Evolutionary conservation across 2,113 vertebrate genomes (phyloP), one percentile per base, ranked within the genome.

Genomic region (Phalacrocorax aristotelis): DNA sequence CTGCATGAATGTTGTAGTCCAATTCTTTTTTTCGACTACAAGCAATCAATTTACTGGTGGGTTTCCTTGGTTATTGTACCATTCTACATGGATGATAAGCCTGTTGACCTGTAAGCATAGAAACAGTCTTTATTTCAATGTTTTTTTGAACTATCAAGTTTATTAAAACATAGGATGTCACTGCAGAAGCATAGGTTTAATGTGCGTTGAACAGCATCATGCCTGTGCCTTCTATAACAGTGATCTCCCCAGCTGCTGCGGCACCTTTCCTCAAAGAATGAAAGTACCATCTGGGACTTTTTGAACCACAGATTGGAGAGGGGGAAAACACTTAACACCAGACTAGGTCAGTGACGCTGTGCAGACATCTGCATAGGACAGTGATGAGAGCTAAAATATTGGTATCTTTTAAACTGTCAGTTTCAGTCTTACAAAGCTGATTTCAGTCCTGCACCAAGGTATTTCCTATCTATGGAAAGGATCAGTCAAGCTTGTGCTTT

Each of bases 401-500:
- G 12, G 13, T 91, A 77, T 88, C 74, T 96, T 91, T 90, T 80
- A 49, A 97, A 90, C 93, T 75, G 84, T 61, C 36, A 62, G 83
- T 97, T 98, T 98, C 95, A 92, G 32, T 97, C 76, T 97, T 96
- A 97, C 75, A 84, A 65, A 94, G 81, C 80, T 0, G 0, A 48
- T 83, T 93, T 91, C 89, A 93, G 81, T 69, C 89, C 78, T 74
- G 74, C 42, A 66, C 58, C 1, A 13, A 80, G 91, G 95, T 95
- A 66, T 90, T 95, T 97, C 87, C 89, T 95, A 64, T 94, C 94
- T 87, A 8, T 96, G 95, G 94, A 96, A 97, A 93, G 55, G 66
- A 96, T 96, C 84, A 83, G 89, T 90, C 87, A 91, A 66, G 66
- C 42, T 91, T 74, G 71, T 91, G 70, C n/a, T 96, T 97, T 95